phyloP scores from a whole-genome alignment of 2,113 vertebrate genomes.

The Elaphurus davidianus region DNA sequence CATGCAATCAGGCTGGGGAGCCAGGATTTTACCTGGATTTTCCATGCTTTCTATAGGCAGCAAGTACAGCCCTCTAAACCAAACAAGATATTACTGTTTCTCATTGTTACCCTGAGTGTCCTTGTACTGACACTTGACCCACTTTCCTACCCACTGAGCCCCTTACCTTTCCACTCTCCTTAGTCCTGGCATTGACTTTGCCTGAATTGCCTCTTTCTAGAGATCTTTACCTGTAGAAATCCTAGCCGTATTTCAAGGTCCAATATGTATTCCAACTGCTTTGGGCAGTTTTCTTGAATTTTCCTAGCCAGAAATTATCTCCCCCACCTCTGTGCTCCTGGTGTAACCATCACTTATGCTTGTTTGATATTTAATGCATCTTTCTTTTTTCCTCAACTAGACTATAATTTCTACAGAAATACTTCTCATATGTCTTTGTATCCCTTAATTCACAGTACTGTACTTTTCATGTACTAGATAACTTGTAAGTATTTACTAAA shows the following conservation, averaged over 20 bases:
- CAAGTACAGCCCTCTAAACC: background rate
- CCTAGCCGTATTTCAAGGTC: background rate
- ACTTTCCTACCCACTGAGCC: background rate
- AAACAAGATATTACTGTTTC: background rate
- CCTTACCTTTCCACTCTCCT: background rate
- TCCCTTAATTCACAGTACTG: background rate
- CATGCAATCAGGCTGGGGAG: background rate
- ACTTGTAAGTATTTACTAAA: background rate
- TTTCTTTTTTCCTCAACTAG: background rate
- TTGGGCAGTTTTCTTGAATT: background rate
- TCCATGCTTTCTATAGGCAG: background rate
- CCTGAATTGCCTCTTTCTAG: background rate
- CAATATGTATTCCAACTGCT: background rate
- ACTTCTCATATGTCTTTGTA: background rate
- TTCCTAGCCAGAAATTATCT: background rate
- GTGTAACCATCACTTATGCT: background rate
- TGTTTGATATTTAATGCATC: background rate
- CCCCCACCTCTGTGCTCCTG: background rate
- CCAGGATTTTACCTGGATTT: background rate
- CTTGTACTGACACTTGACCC: background rate
- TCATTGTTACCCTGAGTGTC: background rate
- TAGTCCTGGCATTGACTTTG: background rate
- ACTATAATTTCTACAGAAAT: background rate
- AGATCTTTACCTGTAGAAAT: conserved; percentile 25
- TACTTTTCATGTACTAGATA: background rate